These are phyloP conservation scores for Burhinus bistriatus DNA, from an alignment of 2,113 vertebrate genomes.

Conservation along the genomic window DNA sequence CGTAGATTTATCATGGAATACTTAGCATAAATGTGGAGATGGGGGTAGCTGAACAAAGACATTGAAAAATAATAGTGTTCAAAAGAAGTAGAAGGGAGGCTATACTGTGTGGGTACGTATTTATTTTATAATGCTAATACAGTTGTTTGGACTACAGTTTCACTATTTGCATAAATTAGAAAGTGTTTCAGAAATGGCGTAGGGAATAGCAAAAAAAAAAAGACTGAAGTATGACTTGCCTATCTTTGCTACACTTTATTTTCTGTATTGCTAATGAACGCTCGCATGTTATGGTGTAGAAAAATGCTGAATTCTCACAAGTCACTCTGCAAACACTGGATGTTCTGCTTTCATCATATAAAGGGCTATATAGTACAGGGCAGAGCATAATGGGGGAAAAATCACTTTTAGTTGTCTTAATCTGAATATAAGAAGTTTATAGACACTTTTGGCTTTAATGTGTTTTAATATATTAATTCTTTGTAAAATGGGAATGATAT, in stretches of 20 bases:
- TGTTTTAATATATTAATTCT: neutral
- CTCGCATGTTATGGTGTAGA: neutral
- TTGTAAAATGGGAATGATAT: neutral
- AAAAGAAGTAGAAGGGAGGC: neutral
- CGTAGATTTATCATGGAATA: neutral
- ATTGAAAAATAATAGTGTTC: neutral
- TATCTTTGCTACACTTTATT: neutral
- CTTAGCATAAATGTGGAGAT: neutral
- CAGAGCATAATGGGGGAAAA: neutral
- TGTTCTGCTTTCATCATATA: neutral
- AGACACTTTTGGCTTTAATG: neutral
- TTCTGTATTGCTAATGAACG: neutral
- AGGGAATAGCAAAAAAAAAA: neutral
- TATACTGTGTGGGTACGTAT: neutral
- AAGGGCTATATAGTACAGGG: neutral
- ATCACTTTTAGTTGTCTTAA: neutral
- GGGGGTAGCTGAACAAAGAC: neutral
- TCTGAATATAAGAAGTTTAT: neutral
- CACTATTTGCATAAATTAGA: neutral
- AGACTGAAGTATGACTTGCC: too few relatives aligned
- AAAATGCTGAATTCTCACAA: neutral
- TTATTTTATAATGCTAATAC: constrained; percentile 7
- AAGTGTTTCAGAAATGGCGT: neutral
- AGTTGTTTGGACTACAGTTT: constrained; percentile 11
- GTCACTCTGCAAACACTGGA: neutral